Evolutionary conservation across 2,113 vertebrate species (phyloP).

Genomic region (Anolis carolinensis): DNA sequence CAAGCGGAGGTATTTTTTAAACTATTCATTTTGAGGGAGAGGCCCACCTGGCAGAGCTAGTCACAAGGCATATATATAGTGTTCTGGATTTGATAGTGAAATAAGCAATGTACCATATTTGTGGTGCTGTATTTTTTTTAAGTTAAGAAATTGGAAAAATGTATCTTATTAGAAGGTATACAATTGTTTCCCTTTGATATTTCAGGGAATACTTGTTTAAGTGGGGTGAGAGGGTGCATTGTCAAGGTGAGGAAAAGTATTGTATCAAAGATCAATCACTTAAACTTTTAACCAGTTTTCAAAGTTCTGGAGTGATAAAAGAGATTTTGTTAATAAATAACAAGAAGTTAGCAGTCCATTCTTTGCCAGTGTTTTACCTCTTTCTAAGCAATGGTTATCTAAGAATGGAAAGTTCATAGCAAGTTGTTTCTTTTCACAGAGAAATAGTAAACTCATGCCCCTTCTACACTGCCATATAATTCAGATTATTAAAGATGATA

Average conservation of each 20-base stretch:
- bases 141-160: not conserved
- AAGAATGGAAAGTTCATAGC: not conserved
- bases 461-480: too few relatives aligned
- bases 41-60: too few relatives aligned
- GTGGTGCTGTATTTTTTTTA: not conserved
- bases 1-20: not conserved
- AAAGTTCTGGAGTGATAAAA: not conserved
- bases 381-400: not conserved
- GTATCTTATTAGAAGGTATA: not conserved
- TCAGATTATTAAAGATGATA: too few relatives aligned
- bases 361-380: not conserved
- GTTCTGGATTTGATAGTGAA: not conserved
- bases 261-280: not conserved
- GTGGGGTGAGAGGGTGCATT: too few relatives aligned
- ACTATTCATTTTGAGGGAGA: not conserved
- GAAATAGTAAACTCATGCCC: not conserved
- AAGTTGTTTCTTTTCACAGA: not conserved
- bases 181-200: not conserved
- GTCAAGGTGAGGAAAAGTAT: not conserved
- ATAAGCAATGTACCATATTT: not conserved
- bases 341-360: not conserved
- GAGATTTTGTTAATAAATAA: not conserved
- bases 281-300: not conserved
- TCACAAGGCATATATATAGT: not conserved
- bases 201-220: too few relatives aligned